phyloP scores from a whole-genome alignment of 2,888 invertebrate species.

The Teleiodes luculella region DNA sequence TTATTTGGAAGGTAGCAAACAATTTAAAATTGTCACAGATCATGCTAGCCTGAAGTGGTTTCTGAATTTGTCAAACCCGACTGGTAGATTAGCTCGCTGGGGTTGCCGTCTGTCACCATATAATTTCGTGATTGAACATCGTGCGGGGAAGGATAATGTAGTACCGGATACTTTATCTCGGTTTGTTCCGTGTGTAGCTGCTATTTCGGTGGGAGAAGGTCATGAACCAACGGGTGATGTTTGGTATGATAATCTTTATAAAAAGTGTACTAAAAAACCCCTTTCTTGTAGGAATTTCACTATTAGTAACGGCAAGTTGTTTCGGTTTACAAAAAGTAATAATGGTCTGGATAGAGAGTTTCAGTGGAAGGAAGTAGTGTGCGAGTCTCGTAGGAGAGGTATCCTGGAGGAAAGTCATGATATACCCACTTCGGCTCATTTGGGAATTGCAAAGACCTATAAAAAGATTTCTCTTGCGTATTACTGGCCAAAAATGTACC shows the following conservation, averaged over 20 bases:
- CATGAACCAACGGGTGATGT: not conserved
- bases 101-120: conserved; percentile 11
- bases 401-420: not conserved
- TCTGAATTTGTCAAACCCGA: not conserved
- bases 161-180: no score
- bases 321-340: no score
- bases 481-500: conserved; percentile 13
- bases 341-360: no score
- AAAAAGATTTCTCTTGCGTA: conserved; percentile 6
- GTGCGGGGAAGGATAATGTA: not conserved
- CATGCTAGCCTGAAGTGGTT: conserved; percentile 6
- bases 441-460: conserved; percentile 13
- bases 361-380: not conserved
- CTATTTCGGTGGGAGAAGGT: no score
- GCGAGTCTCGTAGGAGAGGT: not conserved
- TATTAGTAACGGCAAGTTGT: not conserved
- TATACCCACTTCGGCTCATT: conserved; percentile 1
- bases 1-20: not conserved
- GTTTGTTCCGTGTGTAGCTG: no score
- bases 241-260: not conserved
- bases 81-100: conserved; percentile 17
- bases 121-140: not conserved
- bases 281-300: no score
- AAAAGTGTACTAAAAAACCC: not conserved
- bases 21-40: not conserved